These are phyloP conservation scores for Equus przewalskii DNA, from an alignment of 2,113 vertebrate species.

Conservation along the genomic window DNA sequence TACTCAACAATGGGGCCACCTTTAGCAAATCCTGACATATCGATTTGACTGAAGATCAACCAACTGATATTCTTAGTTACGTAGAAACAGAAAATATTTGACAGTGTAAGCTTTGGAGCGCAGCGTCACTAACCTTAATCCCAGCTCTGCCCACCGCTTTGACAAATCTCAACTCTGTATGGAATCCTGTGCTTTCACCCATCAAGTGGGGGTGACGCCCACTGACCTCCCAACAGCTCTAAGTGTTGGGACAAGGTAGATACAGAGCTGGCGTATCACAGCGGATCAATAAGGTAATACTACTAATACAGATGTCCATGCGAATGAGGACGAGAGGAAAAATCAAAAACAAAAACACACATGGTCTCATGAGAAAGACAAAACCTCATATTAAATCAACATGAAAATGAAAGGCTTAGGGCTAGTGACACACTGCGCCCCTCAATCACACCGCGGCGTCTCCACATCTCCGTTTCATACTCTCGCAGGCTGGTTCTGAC, in stretches of 20 bases:
- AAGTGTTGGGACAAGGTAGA: too few relatives aligned
- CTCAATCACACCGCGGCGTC: fast-evolving
- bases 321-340: neutral
- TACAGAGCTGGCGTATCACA: too few relatives aligned
- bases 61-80: neutral
- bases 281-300: fast-evolving
- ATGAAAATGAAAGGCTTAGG: neutral
- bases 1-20: neutral
- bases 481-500: neutral
- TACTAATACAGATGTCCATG: neutral
- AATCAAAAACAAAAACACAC: neutral
- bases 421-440: too few relatives aligned
- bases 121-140: neutral
- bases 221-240: neutral
- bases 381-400: neutral
- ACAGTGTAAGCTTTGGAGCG: neutral
- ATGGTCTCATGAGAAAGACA: neutral
- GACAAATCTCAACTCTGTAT: neutral
- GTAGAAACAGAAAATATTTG: neutral
- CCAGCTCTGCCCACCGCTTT: neutral
- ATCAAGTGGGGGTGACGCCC: fast-evolving
- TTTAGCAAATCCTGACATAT: neutral
- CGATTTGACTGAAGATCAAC: neutral
- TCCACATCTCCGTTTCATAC: fast-evolving
- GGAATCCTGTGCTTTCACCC: neutral